Evolutionary conservation across 2,797 vertebrate genomes (phyloP).

Genomic region (Melanitta fusca): DNA sequence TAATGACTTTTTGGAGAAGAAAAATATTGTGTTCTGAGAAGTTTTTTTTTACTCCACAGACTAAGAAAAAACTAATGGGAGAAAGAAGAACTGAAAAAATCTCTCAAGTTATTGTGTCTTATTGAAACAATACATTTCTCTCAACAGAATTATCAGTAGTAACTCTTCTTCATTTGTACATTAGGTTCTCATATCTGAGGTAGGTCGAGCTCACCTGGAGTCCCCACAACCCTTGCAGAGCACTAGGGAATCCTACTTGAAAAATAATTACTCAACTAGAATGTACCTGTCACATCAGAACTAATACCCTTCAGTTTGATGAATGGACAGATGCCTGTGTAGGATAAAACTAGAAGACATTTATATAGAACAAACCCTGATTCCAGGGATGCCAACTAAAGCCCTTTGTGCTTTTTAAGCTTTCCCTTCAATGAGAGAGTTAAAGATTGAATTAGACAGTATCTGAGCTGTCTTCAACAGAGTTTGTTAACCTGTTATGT

Average conservation of each 20-base stretch:
- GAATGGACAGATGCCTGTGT: neutral
- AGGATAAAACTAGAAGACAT: neutral
- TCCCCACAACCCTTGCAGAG: neutral
- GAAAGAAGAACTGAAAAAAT: neutral
- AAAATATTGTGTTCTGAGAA: neutral
- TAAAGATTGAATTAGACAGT: neutral
- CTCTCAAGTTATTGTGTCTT: neutral
- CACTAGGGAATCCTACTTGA: neutral
- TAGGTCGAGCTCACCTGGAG: neutral
- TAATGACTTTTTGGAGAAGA: neutral
- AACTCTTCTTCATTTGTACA: neutral
- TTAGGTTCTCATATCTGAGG: neutral
- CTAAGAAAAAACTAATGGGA: neutral
- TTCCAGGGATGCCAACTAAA: neutral
- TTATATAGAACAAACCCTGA: neutral
- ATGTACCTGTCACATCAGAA: neutral
- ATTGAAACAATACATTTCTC: neutral
- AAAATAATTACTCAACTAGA: neutral
- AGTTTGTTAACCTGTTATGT: neutral
- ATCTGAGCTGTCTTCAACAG: neutral
- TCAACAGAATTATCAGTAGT: neutral
- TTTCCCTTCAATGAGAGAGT: neutral
- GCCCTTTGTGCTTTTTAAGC: neutral
- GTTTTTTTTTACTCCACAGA: neutral
- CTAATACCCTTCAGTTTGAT: neutral